Base-by-base conservation (phyloP, 1,140 invertebrate genomes). In the Apis cerana region DNA sequence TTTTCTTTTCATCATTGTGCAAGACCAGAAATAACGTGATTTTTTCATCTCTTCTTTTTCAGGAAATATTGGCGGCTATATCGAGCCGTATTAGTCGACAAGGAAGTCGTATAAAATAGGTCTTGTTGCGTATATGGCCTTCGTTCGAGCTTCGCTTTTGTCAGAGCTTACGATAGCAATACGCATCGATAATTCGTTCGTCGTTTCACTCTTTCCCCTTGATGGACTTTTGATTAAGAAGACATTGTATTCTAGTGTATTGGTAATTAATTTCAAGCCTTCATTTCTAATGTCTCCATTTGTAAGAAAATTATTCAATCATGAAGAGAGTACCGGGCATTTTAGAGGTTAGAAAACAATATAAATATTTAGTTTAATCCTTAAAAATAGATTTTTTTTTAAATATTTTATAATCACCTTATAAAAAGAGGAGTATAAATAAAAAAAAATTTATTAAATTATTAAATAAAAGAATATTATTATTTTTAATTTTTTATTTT, bases 31-130 rank as follows among this genome's bases (percentile, higher is more conserved):
- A 11, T 43, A 82, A 75, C 61, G 61, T 27, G 43, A 67, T 13
- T 75, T 58, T 15, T 23, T 23, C n/a, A 13, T 61, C 4, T 61
- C 13, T 15, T 7, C 48, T 50, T 58, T 71, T 27, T 19, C 9
- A 70, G 56, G 11, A 23, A 67, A 13, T 19, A 17, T n/a, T n/a
- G 52, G 65, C 43, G 23, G 70, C 8, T 70, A 15, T 70, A 81
- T 72, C 61, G 56, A 85, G 19, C 52, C 19, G 33, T 67, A 84
- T 84, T 74, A 78, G 59, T 23, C 17, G 82, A 64, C 59, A 10
- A 80, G 50, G 90, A 91, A 91, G 85, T 86, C 90, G 10, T 86
- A 88, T 54, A 87, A 91, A 89, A 77, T 90, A 89, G 90, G 86
- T 88, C 86, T 86, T 76, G 84, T 85, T 82, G 70, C 79, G 83